Conservation (phyloP, 2,113 vertebrate species). For the Genyomyrus donnyi region DNA sequence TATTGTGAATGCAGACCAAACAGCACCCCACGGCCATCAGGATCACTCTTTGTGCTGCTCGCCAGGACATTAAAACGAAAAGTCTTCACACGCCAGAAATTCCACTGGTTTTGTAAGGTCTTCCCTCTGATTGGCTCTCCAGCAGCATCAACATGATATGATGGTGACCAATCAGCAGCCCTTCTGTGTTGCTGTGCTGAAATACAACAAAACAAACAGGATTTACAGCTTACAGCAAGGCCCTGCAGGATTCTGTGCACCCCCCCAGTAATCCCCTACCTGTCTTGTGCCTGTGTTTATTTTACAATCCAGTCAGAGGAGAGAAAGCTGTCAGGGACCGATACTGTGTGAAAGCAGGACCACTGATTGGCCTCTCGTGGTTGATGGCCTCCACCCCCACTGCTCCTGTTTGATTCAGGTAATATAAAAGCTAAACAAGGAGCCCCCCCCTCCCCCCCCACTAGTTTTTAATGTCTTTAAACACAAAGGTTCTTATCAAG, state of each 20-base stretch:
- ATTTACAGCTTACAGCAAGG: not conserved
- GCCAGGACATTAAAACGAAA: not conserved
- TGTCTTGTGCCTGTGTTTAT: not conserved
- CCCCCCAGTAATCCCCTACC: not conserved
- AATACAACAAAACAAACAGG: conserved; percentile 60
- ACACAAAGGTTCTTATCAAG: not conserved
- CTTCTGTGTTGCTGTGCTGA: conserved; percentile 78
- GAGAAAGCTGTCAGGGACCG: not conserved
- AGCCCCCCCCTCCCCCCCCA: not conserved
- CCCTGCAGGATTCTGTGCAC: not conserved
- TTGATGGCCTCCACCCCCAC: too few species aligned
- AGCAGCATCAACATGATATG: conserved; percentile 54
- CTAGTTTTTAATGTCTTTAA: not conserved
- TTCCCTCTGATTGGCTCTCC: conserved; percentile 31
- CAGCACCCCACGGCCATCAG: not conserved
- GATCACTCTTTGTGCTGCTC: not conserved
- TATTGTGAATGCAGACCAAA: not conserved
- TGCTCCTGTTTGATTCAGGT: not conserved
- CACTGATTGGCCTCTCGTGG: not conserved
- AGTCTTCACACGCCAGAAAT: conserved; percentile 32
- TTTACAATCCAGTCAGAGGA: not conserved
- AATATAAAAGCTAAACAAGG: not conserved
- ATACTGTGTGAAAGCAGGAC: not conserved
- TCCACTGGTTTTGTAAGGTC: conserved; percentile 53
- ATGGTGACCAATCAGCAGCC: conserved; percentile 64